Base-by-base conservation (phyloP, 2,888 invertebrate genomes). In the Phragmatobia fuliginosa region DNA sequence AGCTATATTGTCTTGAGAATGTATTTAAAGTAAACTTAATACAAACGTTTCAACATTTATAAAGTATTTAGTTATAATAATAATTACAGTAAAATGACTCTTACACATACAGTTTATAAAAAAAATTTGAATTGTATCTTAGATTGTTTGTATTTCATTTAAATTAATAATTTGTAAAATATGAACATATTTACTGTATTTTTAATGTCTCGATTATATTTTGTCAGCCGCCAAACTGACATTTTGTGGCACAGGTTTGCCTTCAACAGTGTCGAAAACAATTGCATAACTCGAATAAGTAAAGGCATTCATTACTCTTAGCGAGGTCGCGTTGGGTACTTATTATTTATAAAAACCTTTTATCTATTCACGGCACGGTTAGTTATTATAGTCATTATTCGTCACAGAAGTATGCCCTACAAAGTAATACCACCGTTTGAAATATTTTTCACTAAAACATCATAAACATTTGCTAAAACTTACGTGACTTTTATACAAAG, bases 291-390 rank as follows among this genome's bases (percentile, higher is more conserved):
- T 28, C 61, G 68, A 65, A 66, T 67, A 67, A 74, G 56, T 80
- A 28, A 74, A 69, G 33, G 11, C 32, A 38, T 56, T 67, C 79
- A 65, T 71, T 78, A 58, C 5, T 33, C 36, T 65, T 58, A 62
- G 68, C 79, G 70, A 71, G 71, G 78, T 36, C 68, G 31, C 56
- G 36, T 68, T 49, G 11, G 49, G 2, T 62, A 59, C 33, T 58
- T 56, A 32, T 68, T 32, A 41, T 32, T 68, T 32, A 41, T 32
- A 32, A 59, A 45, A 52, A 61, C 16, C 52, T 21, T 14, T 60
- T n/a, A 36, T 36, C 61, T 25, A 68, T 70, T 68, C 64, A 78
- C 38, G 18, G 6, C 61, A n/a, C 74, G 68, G 65, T 71, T 64
- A 31, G n/a, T 45, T 14, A 64, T 59, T 0, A 16, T 25, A 11